Base-by-base conservation (phyloP, 2,113 vertebrate genomes). In the Elephas maximus region DNA sequence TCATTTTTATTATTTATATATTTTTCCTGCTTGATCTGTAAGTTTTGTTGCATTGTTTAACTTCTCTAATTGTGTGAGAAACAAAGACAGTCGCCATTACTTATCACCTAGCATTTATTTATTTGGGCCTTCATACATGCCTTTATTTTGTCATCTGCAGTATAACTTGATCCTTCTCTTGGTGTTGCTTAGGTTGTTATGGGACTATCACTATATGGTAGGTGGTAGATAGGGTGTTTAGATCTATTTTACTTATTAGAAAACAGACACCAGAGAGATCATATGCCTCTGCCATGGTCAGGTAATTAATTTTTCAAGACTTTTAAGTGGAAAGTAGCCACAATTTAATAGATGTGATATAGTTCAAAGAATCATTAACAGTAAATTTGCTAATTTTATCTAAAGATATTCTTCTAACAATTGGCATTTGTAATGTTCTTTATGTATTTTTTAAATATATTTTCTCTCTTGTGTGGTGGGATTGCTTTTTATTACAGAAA, bases 401-500 rank as follows among this genome's bases (percentile, higher is more conserved):
- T 88, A 26, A 96, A 90, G 53, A 60, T 92, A 45, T 7, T 97
- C 4, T 88, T 96, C 71, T 82, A 88, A 92, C 51, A 96, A 24
- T 45, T 94, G 62, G 79, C n/a, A 73, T 78, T 95, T 96, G 30
- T 23, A 88, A 82, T 73, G 14, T 83, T 88, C 67, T 93, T 53
- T 95, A 33, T 76, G 3, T 88, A 48, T 77, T 96, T 95, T 65
- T 96, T 77, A 91, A 89, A 91, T 94, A 48, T 28, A 17, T 86
- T 21, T 60, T 17, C 30, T 51, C 28, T 63, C 53, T 83, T 63
- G 51, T 23, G n/a, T 74, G 23, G 18, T 57, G 88, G 6, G 2
- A 10, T 83, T 33, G 20, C 74, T 95, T 92, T 95, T 82, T 74
- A 76, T 98, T 97, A 85, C 98, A 99, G 99, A 99, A 99, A 99